These are phyloP conservation scores for Nematopogon swammerdamellus DNA, from an alignment of 2,888 invertebrate species.

Conservation along the genomic window DNA sequence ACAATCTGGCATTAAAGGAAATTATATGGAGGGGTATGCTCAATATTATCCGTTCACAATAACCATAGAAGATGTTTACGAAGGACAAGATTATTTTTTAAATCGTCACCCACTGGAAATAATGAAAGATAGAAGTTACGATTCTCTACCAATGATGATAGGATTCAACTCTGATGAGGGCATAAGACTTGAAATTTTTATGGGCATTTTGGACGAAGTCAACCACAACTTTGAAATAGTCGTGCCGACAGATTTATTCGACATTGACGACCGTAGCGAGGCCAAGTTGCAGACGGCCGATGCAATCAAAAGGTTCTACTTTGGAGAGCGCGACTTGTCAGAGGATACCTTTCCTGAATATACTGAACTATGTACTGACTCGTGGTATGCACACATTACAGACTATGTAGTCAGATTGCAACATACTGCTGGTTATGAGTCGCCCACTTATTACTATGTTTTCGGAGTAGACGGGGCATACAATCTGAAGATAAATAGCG, in stretches of 20 bases:
- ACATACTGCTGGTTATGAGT: not conserved
- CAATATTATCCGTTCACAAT: conserved; percentile 5
- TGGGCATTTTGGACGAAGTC: conserved; percentile 5
- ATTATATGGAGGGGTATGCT: conserved; percentile 3
- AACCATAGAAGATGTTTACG: not conserved
- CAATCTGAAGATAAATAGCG: conserved; percentile 5
- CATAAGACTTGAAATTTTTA: conserved; percentile 5
- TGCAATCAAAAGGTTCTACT: conserved; percentile 8
- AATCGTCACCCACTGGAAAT: conserved; percentile 5
- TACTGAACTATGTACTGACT: conserved; percentile 6
- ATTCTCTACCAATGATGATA: conserved; percentile 6
- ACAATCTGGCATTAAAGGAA: not conserved
- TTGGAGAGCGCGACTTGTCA: conserved; percentile 1
- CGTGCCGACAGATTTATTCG: conserved; percentile 6
- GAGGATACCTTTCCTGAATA: conserved; percentile 5
- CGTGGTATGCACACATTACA: conserved; percentile 9
- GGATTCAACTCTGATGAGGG: conserved; percentile 8
- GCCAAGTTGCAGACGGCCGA: conserved; percentile 5
- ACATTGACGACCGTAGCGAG: conserved; percentile 5
- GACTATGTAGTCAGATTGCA: conserved; percentile 6
- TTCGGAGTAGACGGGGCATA: conserved; percentile 8
- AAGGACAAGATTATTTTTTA: conserved; percentile 1
- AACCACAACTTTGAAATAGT: conserved; percentile 9
- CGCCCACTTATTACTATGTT: conserved; percentile 6
- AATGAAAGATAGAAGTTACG: conserved; percentile 2